phyloP scores from a whole-genome alignment of 2,888 invertebrate species.

The Perizoma flavofasciatum region DNA sequence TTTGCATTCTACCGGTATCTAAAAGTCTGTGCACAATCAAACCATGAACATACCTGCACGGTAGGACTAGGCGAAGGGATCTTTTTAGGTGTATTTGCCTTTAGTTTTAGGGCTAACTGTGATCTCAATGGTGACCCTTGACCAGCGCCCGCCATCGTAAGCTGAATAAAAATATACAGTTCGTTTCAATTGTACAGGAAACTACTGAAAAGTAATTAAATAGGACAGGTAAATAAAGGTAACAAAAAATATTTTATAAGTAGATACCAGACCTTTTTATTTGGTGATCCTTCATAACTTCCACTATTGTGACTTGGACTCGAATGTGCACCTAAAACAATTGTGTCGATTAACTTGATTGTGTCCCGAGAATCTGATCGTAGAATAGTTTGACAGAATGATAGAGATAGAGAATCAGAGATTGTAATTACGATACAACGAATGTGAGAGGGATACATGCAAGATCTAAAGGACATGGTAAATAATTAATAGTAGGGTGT shows the following conservation, averaged over 20 bases:
- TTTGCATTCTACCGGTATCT: background rate
- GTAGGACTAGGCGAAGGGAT: constrained; percentile 74
- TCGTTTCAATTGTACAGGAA: too few relatives aligned
- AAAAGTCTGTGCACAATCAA: background rate
- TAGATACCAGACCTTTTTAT: constrained; percentile 62
- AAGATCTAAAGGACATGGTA: too few relatives aligned
- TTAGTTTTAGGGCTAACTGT: constrained; percentile 87
- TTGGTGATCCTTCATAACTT: constrained; percentile 76
- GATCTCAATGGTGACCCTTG: constrained; percentile 90
- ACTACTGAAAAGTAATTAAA: too few relatives aligned
- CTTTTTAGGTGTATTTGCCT: constrained; percentile 83
- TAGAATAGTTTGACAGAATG: too few relatives aligned
- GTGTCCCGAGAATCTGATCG: too few relatives aligned
- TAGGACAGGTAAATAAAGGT: too few relatives aligned
- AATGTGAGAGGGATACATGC: too few relatives aligned
- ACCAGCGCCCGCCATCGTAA: constrained; percentile 83
- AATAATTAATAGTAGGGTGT: too few relatives aligned
- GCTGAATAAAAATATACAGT: constrained; percentile 48
- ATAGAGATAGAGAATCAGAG: too few relatives aligned
- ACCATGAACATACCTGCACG: constrained; percentile 63
- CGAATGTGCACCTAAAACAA: constrained; percentile 47
- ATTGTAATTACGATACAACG: too few relatives aligned
- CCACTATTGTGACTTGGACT: constrained; percentile 71
- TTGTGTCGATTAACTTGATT: too few relatives aligned
- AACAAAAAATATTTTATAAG: too few relatives aligned